Evolutionary conservation across 2,113 vertebrate species (phyloP).

Genomic region (Tautogolabrus adspersus): DNA sequence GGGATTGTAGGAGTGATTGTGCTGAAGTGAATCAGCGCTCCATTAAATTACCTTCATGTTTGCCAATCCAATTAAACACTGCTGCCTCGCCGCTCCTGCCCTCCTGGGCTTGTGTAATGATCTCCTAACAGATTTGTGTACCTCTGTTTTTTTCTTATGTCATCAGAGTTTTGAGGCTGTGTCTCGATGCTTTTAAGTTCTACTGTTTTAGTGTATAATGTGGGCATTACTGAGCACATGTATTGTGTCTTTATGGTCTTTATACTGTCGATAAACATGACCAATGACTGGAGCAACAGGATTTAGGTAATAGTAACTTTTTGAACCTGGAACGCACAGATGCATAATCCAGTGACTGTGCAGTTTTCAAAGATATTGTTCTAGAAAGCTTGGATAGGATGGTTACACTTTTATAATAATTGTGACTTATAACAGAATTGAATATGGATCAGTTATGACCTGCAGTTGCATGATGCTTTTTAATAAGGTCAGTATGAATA

Average conservation of each 20-base stretch:
- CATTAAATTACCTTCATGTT: slow-evolving; percentile 22
- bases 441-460: neutral
- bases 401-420: neutral
- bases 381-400: neutral
- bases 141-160: too few species aligned
- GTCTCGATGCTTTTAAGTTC: neutral
- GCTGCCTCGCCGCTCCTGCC: neutral
- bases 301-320: slow-evolving; percentile 15
- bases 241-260: neutral
- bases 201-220: neutral
- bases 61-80: slow-evolving; percentile 34
- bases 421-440: neutral
- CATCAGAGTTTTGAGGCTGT: neutral
- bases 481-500: too few species aligned
- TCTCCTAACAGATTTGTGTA: neutral
- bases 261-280: neutral
- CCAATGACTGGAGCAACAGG: slow-evolving; percentile 5
- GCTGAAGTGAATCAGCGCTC: slow-evolving; percentile 17
- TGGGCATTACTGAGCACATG: neutral
- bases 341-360: neutral
- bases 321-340: neutral
- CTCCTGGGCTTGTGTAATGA: slow-evolving; percentile 34
- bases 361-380: neutral
- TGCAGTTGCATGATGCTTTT: neutral
- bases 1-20: slow-evolving; percentile 24